Conservation (phyloP, 2,113 vertebrate species). For the Mastomys coucha region DNA sequence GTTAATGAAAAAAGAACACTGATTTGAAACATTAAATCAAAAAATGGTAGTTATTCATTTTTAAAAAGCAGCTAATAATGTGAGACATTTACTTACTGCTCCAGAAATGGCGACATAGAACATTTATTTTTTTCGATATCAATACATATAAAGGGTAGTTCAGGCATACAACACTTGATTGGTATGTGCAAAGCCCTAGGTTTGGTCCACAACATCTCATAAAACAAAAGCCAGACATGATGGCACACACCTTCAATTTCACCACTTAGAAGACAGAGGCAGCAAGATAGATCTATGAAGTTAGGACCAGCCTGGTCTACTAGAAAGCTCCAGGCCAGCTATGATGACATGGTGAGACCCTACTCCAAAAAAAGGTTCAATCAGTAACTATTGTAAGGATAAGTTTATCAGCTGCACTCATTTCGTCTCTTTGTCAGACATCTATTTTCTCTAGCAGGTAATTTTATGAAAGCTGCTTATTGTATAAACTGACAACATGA, state of each 20-base stretch:
- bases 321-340: background rate
- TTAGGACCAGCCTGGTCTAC: background rate
- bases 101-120: background rate
- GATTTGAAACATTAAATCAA: background rate
- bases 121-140: background rate
- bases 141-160: background rate
- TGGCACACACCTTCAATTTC: background rate
- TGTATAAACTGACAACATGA: background rate
- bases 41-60: constrained; percentile 31
- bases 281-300: background rate
- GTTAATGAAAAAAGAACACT: background rate
- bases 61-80: background rate
- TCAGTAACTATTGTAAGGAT: background rate
- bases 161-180: background rate
- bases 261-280: background rate
- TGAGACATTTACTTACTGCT: constrained; percentile 23
- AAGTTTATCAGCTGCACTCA: background rate
- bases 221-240: background rate
- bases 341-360: background rate
- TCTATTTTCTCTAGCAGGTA: background rate
- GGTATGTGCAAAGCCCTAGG: background rate
- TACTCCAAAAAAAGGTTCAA: background rate
- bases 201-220: background rate
- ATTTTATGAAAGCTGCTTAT: background rate
- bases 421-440: constrained; percentile 5